These are phyloP conservation scores for Orthonyx spaldingii DNA, from an alignment of 2,113 vertebrate species.

Conservation along the genomic window DNA sequence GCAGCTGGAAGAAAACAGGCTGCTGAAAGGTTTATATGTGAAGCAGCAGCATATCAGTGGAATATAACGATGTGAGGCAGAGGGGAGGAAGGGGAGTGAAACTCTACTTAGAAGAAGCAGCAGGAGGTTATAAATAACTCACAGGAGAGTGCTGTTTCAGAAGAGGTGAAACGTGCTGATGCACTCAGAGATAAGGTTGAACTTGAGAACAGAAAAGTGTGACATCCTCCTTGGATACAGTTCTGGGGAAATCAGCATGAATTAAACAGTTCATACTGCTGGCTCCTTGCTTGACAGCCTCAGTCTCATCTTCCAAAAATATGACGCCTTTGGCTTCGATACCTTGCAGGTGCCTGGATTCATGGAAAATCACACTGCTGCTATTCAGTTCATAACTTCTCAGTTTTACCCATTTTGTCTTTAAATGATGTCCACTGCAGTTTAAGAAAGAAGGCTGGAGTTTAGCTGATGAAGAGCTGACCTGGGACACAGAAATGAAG, in stretches of 20 bases:
- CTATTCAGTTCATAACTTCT: background rate
- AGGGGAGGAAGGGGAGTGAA: background rate
- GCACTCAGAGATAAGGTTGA: background rate
- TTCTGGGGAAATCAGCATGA: background rate
- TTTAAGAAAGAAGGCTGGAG: background rate
- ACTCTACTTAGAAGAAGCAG: background rate
- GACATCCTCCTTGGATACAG: background rate
- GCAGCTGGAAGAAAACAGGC: background rate
- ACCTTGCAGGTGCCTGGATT: background rate
- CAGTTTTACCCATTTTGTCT: background rate
- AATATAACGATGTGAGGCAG: background rate
- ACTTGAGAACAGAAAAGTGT: background rate
- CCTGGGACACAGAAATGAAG: background rate
- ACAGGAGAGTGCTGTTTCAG: background rate
- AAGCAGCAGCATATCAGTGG: background rate
- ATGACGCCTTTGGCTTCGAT: background rate
- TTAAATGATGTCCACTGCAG: background rate
- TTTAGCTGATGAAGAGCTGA: background rate
- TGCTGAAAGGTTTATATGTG: background rate
- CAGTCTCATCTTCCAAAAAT: background rate
- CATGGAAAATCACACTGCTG: background rate
- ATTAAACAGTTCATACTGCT: background rate
- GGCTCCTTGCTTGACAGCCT: background rate
- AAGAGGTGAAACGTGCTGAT: background rate
- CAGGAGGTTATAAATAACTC: conserved; percentile 1